Conservation (phyloP, 2,888 invertebrate species). For the Cephus pygmeus region DNA sequence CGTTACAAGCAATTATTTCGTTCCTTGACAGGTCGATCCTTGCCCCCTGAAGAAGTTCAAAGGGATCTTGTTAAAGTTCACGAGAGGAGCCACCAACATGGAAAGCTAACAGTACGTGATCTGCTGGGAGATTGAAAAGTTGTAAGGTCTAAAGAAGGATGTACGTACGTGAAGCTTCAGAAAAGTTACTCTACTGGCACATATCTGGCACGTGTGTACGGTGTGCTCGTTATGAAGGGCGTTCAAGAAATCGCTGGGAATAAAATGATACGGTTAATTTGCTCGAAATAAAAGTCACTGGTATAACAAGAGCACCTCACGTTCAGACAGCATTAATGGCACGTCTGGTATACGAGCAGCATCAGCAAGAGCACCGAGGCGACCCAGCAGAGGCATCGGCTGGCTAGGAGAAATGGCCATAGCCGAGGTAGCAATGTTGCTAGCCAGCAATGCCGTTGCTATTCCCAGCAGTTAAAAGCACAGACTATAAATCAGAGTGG, state of each 20-base stretch:
- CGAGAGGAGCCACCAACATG: background rate
- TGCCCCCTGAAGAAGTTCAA: background rate
- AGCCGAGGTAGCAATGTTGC: background rate
- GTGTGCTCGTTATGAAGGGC: background rate
- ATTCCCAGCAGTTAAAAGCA: conserved; percentile 43
- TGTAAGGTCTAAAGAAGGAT: background rate
- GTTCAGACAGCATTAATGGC: background rate
- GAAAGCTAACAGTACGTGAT: background rate
- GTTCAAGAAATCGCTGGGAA: background rate
- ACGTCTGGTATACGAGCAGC: background rate
- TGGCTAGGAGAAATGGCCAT: background rate
- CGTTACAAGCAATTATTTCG: conserved; percentile 30
- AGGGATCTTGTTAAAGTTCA: background rate
- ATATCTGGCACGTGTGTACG: background rate
- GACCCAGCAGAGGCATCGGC: background rate
- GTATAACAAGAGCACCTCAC: background rate
- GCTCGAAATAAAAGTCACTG: conserved; percentile 18
- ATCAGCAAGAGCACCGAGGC: background rate
- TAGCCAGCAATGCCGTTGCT: conserved; percentile 19
- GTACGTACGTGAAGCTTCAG: background rate
- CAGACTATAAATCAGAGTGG: conserved; percentile 44
- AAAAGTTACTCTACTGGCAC: background rate
- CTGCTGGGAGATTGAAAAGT: too few relatives aligned
- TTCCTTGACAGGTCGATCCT: conserved; percentile 22
- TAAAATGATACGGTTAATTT: conserved; percentile 4